Percentiles rank a stretch among this genome's conserved stretches.
Conservation (phyloP, 2,113 vertebrate species). For the Myotis davidii region DNA sequence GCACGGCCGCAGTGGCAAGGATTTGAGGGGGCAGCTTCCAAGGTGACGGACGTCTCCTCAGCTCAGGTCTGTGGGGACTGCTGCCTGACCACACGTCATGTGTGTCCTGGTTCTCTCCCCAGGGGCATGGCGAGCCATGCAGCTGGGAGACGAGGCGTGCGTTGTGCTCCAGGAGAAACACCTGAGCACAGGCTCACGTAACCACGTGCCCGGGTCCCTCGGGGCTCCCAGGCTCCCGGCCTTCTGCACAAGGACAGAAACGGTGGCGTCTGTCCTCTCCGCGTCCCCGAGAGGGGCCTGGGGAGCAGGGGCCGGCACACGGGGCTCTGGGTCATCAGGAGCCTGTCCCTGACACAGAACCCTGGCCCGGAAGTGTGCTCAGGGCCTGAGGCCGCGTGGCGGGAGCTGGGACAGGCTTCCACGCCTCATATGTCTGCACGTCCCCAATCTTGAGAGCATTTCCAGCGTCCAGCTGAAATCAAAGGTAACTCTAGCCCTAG, state of each 20-base stretch:
- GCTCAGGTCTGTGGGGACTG: accelerated
- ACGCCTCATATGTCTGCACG: accelerated
- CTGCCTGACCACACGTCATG: accelerated
- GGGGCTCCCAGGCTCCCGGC: accelerated
- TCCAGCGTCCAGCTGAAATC: background rate
- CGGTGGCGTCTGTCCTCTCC: background rate
- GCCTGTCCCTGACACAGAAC: background rate
- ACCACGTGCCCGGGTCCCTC: accelerated
- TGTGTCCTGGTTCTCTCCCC: accelerated
- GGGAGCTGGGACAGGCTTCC: too few species aligned
- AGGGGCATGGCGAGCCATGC: accelerated
- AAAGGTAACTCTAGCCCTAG: background rate
- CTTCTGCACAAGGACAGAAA: background rate
- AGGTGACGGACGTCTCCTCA: accelerated
- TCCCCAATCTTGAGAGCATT: background rate
- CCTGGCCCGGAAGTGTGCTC: too few species aligned
- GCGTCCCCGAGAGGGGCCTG: accelerated
- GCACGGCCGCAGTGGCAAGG: accelerated
- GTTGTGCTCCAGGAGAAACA: background rate
- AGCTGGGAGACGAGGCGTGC: accelerated
- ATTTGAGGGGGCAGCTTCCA: accelerated
- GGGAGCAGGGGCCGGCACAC: accelerated
- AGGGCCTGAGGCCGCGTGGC: accelerated
- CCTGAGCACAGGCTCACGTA: accelerated
- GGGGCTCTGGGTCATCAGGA: accelerated